Evolutionary conservation across 2,797 vertebrate genomes (phyloP).

Genomic region (Sebastes ruberrimus): DNA sequence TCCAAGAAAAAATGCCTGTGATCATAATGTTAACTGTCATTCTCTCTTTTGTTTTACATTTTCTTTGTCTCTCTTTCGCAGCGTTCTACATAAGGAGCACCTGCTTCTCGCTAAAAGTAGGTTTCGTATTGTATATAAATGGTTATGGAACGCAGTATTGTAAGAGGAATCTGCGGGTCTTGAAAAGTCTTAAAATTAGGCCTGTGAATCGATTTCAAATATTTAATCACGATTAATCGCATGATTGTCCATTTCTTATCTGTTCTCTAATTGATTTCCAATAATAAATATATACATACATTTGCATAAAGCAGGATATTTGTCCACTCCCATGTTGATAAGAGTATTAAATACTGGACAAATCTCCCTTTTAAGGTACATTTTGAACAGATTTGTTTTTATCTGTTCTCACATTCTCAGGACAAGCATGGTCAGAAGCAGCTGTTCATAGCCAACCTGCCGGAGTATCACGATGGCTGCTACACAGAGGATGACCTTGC

Average conservation of each 20-base stretch:
- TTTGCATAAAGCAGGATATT: too few relatives aligned
- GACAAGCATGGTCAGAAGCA: not conserved
- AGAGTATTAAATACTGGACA: too few relatives aligned
- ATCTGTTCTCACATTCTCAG: not conserved
- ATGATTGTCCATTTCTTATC: too few relatives aligned
- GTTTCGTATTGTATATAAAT: not conserved
- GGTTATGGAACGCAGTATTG: too few relatives aligned
- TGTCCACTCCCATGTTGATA: too few relatives aligned
- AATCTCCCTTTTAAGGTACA: too few relatives aligned
- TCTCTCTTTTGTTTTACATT: not conserved
- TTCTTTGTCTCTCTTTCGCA: not conserved
- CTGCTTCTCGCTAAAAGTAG: not conserved
- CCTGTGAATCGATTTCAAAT: too few relatives aligned
- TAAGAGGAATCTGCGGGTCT: too few relatives aligned
- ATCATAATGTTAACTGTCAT: fast-evolving
- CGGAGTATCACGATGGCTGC: fast-evolving
- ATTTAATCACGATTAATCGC: not conserved
- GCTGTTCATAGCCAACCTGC: conserved; percentile 49
- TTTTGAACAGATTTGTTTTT: too few relatives aligned
- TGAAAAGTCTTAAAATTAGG: too few relatives aligned
- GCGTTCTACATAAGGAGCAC: not conserved
- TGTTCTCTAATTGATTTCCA: too few relatives aligned
- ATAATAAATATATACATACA: too few relatives aligned
- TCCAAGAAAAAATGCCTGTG: not conserved
- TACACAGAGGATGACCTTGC: conserved; percentile 48